Conservation (phyloP, 2,113 vertebrate species). For the Aptenodytes forsteri region DNA sequence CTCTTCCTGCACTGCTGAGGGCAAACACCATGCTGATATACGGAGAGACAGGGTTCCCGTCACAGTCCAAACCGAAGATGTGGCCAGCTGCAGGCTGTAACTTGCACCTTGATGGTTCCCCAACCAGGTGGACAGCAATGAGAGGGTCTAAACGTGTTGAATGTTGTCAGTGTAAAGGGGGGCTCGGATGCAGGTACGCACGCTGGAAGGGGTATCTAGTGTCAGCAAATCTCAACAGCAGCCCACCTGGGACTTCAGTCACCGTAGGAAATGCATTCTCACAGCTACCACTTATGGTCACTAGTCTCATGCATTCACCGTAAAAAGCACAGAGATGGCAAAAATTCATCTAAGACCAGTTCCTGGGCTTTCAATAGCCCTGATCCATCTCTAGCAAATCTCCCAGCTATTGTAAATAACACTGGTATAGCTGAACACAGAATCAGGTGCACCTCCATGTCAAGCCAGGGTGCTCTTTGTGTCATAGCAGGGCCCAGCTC, state of each 20-base stretch:
- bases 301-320: accelerated
- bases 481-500: neutral
- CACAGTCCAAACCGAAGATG: neutral
- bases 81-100: neutral
- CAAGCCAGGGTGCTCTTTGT: neutral
- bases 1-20: neutral
- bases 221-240: neutral
- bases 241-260: neutral
- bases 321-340: neutral
- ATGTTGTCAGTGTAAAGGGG: neutral
- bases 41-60: neutral
- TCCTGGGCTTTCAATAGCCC: neutral
- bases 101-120: neutral
- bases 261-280: neutral
- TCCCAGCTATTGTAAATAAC: neutral
- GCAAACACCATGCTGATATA: neutral
- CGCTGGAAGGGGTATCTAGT: neutral
- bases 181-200: neutral
- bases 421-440: accelerated
- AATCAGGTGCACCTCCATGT: neutral
- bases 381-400: neutral
- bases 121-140: neutral
- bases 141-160: neutral
- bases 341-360: neutral
- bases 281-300: neutral